Conservation (phyloP, 2,113 vertebrate species). For the Junco hyemalis region DNA sequence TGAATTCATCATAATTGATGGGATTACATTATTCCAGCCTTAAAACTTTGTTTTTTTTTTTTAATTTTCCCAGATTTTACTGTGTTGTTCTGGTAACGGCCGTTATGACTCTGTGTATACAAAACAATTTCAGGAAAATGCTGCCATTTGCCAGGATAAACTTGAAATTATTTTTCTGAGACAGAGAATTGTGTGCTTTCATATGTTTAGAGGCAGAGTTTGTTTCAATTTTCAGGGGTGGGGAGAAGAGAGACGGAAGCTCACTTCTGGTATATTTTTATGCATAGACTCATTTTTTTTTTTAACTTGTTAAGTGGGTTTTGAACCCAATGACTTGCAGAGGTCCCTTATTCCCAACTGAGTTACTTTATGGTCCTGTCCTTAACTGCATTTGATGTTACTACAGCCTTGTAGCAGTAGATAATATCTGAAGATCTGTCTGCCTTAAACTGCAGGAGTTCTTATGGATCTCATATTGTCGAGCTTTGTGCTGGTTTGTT, state of each 20-base stretch:
- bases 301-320: not conserved
- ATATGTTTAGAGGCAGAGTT: not conserved
- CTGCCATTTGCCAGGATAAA: slow-evolving; percentile 87
- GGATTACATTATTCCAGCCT: not conserved
- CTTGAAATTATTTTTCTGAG: not conserved
- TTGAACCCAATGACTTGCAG: not conserved
- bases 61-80: slow-evolving; percentile 75
- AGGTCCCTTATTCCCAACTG: not conserved
- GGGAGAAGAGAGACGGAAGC: not conserved
- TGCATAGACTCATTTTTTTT: not conserved
- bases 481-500: slow-evolving; percentile 36
- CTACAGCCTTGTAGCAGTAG: not conserved
- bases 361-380: not conserved
- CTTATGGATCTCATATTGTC: not conserved
- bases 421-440: not conserved
- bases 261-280: not conserved
- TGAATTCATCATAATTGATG: not conserved
- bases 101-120: slow-evolving; percentile 90
- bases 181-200: not conserved
- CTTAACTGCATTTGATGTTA: not conserved
- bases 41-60: not conserved
- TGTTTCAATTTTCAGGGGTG: not conserved
- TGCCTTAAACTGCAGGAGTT: not conserved
- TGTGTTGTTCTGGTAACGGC: slow-evolving; percentile 83
- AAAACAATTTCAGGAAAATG: slow-evolving; percentile 82